These are phyloP conservation scores for Chanos chanos DNA, from an alignment of 2,797 vertebrate species.

Conservation along the genomic window DNA sequence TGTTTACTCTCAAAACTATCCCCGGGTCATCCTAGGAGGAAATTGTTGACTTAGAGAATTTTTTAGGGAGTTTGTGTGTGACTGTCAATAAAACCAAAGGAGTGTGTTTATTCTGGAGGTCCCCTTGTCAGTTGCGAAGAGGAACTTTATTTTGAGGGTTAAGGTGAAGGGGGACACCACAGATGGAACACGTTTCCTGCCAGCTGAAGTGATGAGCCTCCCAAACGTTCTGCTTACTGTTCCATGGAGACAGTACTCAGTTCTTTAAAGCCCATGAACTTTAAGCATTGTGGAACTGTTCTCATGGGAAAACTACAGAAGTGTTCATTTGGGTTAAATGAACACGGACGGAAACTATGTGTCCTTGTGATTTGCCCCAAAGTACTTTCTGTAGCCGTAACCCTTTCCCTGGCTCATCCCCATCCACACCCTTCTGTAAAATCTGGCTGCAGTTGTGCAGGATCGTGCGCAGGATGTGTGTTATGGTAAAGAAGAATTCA, in stretches of 20 bases:
- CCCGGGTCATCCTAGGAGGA: too few species aligned
- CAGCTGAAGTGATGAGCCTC: slow-evolving; percentile 43
- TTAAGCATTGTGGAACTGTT: slow-evolving; percentile 25
- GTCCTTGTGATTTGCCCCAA: slow-evolving; percentile 8
- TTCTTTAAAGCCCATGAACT: slow-evolving; percentile 45
- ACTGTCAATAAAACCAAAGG: too few species aligned
- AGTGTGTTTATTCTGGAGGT: too few species aligned
- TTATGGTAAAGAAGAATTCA: too few species aligned
- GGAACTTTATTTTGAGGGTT: slow-evolving; percentile 3
- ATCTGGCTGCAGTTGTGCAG: too few species aligned
- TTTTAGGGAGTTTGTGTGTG: too few species aligned
- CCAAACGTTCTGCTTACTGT: slow-evolving; percentile 9
- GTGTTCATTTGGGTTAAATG: slow-evolving; percentile 16
- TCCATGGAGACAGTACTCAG: slow-evolving; percentile 8
- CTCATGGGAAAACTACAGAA: slow-evolving; percentile 54
- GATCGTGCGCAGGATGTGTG: too few species aligned
- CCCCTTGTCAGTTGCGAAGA: slow-evolving; percentile 10
- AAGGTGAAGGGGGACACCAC: slow-evolving; percentile 40
- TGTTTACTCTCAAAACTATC: too few species aligned
- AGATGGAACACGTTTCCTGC: slow-evolving; percentile 65
- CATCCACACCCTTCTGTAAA: not conserved
- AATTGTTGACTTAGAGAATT: too few species aligned
- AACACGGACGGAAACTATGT: slow-evolving; percentile 7
- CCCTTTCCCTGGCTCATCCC: not conserved
- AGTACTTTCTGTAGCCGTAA: slow-evolving; percentile 2